Percentiles rank a stretch among this genome's conserved stretches.
Conservation (phyloP, 1,140 invertebrate genomes). For the Linepithema humile region DNA sequence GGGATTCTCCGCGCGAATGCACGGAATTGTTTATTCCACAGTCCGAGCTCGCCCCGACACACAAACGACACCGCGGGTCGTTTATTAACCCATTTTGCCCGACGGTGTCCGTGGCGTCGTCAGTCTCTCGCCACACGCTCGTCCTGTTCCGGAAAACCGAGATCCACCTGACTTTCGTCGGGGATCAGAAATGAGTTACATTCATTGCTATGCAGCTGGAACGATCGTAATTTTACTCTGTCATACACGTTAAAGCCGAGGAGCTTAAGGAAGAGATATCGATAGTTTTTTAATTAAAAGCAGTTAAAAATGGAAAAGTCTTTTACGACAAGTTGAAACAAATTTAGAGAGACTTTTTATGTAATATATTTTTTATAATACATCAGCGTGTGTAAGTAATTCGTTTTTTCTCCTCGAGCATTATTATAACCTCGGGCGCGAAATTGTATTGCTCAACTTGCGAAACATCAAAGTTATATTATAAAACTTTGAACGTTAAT, state of each 20-base stretch:
- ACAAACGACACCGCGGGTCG: slow-evolving; percentile 29
- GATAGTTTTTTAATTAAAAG: not conserved
- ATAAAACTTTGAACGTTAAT: slow-evolving; percentile 46
- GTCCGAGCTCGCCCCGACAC: not conserved
- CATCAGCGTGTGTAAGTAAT: no score
- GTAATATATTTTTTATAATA: not conserved
- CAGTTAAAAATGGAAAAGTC: not conserved
- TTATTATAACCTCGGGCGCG: not conserved
- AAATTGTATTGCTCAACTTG: slow-evolving; percentile 10
- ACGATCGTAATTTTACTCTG: slow-evolving; percentile 4
- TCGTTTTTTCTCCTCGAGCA: not conserved
- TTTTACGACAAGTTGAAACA: not conserved
- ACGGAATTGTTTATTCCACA: slow-evolving; percentile 23
- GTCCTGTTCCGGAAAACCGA: slow-evolving; percentile 2
- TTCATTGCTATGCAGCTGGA: not conserved
- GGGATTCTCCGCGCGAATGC: slow-evolving; percentile 26
- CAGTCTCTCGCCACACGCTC: not conserved
- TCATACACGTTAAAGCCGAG: not conserved
- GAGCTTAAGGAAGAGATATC: not conserved
- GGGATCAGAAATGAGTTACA: slow-evolving; percentile 32
- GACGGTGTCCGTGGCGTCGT: slow-evolving; percentile 18
- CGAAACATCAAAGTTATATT: slow-evolving; percentile 9
- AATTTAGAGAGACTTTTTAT: not conserved
- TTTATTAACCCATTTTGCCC: slow-evolving; percentile 51
- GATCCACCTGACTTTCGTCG: slow-evolving; percentile 20